These are phyloP conservation scores for Hypsopygia costalis DNA, from an alignment of 2,888 invertebrate genomes.

Conservation along the genomic window DNA sequence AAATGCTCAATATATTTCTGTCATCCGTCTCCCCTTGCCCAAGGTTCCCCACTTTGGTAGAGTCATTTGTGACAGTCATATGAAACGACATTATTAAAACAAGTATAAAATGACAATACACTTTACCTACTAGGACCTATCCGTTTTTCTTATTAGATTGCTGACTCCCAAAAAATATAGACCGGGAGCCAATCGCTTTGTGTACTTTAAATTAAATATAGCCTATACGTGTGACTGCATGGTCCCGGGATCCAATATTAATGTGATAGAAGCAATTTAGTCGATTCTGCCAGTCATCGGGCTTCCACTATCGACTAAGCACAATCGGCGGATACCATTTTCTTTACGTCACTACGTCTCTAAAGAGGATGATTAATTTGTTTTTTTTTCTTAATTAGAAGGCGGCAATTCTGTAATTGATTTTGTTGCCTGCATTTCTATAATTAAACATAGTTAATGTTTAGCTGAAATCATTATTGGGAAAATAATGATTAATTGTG, in stretches of 20 bases:
- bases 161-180: conserved; percentile 38
- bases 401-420: conserved; percentile 7
- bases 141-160: conserved; percentile 6
- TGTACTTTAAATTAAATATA: conserved; percentile 74
- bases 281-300: conserved; percentile 66
- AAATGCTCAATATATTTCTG: too few relatives aligned
- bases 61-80: too few relatives aligned
- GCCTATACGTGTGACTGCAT: conserved; percentile 51
- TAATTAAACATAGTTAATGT: conserved; percentile 6
- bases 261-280: conserved; percentile 67
- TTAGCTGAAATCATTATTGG: background rate
- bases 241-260: conserved; percentile 46
- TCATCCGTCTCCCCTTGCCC: too few relatives aligned
- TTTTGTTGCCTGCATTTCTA: conserved; percentile 8
- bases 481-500: conserved; percentile 1
- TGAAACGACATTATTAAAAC: too few relatives aligned
- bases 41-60: too few relatives aligned
- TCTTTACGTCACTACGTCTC: conserved; percentile 15
- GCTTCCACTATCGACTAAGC: conserved; percentile 22
- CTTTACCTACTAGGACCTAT: too few relatives aligned
- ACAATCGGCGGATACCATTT: conserved; percentile 14
- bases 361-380: conserved; percentile 14
- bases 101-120: too few relatives aligned
- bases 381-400: conserved; percentile 11
- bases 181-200: conserved; percentile 68